phyloP scores from a whole-genome alignment of 2,888 invertebrate genomes.

The Portevinia maculata region DNA sequence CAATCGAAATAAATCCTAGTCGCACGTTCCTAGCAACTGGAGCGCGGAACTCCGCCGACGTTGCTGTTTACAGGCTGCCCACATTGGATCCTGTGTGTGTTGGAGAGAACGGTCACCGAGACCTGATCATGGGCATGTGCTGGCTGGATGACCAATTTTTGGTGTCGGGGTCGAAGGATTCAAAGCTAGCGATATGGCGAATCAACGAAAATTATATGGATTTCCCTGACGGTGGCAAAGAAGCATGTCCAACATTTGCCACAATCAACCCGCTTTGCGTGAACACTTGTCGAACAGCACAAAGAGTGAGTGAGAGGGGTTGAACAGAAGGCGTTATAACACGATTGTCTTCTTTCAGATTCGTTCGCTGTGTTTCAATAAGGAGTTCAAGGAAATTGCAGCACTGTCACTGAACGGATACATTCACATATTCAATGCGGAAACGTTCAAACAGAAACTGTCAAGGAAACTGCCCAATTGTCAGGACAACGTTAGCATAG shows the following conservation, averaged over 20 bases:
- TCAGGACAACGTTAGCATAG: slow-evolving; percentile 96
- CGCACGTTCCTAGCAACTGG: slow-evolving; percentile 95
- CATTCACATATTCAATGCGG: slow-evolving; percentile 96
- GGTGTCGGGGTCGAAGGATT: slow-evolving; percentile 96
- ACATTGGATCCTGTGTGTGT: slow-evolving; percentile 97
- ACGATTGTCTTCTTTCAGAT: slow-evolving; percentile 82
- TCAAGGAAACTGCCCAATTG: slow-evolving; percentile 93
- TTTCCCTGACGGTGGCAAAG: slow-evolving; percentile 81
- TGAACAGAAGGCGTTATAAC: not conserved
- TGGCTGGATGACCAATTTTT: slow-evolving; percentile 98
- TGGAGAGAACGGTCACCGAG: slow-evolving; percentile 94
- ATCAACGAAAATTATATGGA: slow-evolving; percentile 85
- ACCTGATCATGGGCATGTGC: slow-evolving; percentile 95
- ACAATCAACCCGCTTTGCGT: slow-evolving; percentile 88
- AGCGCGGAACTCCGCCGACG: slow-evolving; percentile 95
- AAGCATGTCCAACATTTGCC: slow-evolving; percentile 83
- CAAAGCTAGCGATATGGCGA: slow-evolving; percentile 94
- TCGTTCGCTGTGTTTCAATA: slow-evolving; percentile 94
- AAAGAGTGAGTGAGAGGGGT: slow-evolving; percentile 83
- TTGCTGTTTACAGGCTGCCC: slow-evolving; percentile 94
- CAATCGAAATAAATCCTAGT: slow-evolving; percentile 96
- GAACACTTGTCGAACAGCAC: slow-evolving; percentile 91
- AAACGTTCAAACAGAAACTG: slow-evolving; percentile 93
- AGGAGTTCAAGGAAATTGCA: slow-evolving; percentile 93
- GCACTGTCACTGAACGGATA: slow-evolving; percentile 96